Base-by-base conservation (phyloP, 2,888 invertebrate species). In the Argynnis bischoffii region DNA sequence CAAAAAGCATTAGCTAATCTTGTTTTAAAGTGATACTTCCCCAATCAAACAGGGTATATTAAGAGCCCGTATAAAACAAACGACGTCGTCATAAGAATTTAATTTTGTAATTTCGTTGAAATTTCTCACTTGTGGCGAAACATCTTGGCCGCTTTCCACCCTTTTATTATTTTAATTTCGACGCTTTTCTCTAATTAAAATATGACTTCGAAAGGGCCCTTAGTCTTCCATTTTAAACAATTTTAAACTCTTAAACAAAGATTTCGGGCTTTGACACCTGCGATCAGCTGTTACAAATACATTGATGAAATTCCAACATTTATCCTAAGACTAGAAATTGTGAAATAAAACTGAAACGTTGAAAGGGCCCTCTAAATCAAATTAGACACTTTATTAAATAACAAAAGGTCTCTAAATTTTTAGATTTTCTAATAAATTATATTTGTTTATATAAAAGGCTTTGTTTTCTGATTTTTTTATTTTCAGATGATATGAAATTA, bases 171-270 rank as follows among this genome's bases (percentile, higher is more conserved):
- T 81, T 80, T 80, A 81, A 82, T 80, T 80, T 75, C 73, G 78
- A 77, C 78, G 74, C 78, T 69, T 74, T 75, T 73, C 77, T 73
- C 77, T 83, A 83, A 85, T 85, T 85, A 85, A 84, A 85, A 82
- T 79, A 79, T 81, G 78, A 78, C 80, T 82, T 79, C 80, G 77
- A 81, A 80, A 79, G 73, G 75, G 74, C 75, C 75, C 77, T 79
- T 79, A 78, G 77, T 78, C 72, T 74, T 69, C 57, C 50, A 55
- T 61, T 60, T 64, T 55, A 61, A 59, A 54, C 47, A 48, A 55
- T 51, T 61, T 63, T 70, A 59, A 67, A 67, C 64, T 65, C 68
- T 63, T 68, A 57, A 59, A 68, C 48, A 35, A 63, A 59, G 65
- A 65, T 70, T 67, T 68, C 65, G 68, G 65, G 47, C 63, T 65